Evolutionary conservation across 2,888 invertebrate genomes (phyloP).

Genomic region (Phaedon cochleariae): DNA sequence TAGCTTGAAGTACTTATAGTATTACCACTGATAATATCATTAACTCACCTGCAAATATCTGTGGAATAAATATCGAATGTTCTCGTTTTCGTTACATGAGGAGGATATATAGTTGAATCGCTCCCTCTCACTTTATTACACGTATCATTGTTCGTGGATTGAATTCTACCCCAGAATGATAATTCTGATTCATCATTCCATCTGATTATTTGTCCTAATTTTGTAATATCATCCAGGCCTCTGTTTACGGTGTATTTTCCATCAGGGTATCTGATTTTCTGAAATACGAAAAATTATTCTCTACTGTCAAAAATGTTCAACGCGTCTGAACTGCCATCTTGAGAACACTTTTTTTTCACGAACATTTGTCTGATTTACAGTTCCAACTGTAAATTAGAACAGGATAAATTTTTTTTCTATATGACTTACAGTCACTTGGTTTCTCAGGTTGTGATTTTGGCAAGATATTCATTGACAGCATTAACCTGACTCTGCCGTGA

Average conservation of each 20-base stretch:
- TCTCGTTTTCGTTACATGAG: conserved; percentile 65
- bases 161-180: conserved; percentile 59
- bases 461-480: no score
- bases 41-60: conserved; percentile 79
- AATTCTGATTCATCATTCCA: conserved; percentile 61
- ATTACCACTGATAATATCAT: no score
- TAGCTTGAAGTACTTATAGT: no score
- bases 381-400: no score
- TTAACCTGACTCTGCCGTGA: no score
- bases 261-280: conserved; percentile 58
- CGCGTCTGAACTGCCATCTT: no score
- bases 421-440: no score
- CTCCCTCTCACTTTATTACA: conserved; percentile 67
- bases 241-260: conserved; percentile 67
- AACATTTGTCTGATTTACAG: no score
- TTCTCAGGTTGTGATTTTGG: no score
- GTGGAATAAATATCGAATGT: conserved; percentile 67
- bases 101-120: conserved; percentile 70
- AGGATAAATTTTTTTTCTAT: no score
- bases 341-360: no score
- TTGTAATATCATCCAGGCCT: conserved; percentile 62
- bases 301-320: no score
- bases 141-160: conserved; percentile 39
- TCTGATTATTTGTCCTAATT: conserved; percentile 63
- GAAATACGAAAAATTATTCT: conserved; percentile 21